Percentiles rank a stretch among this genome's conserved stretches.
Evolutionary conservation across 2,797 vertebrate species (phyloP).

Genomic region (Phrynocephalus forsythii): DNA sequence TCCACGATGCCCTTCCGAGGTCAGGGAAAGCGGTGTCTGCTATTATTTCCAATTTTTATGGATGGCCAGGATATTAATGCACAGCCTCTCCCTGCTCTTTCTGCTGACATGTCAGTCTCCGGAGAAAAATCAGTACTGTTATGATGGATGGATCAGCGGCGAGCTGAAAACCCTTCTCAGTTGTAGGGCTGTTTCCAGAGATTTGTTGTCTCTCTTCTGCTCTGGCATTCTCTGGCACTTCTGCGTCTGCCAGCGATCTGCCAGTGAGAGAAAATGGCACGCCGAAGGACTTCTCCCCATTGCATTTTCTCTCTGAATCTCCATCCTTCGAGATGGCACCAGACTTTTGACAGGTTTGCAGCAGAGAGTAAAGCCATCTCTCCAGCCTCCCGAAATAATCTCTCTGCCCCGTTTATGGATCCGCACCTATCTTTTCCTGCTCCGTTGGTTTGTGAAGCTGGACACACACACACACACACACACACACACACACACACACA

Average conservation of each 20-base stretch:
- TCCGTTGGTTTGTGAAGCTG: background rate
- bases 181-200: background rate
- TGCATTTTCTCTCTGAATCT: conserved; percentile 49
- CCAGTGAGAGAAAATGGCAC: conserved; percentile 43
- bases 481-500: no score
- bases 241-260: conserved; percentile 10
- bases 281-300: background rate
- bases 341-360: background rate
- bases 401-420: background rate
- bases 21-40: background rate
- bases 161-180: background rate
- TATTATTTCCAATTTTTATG: background rate
- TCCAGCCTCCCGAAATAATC: background rate
- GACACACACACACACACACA: background rate
- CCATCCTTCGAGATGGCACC: conserved; percentile 32
- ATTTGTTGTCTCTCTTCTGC: conserved; percentile 17
- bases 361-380: background rate
- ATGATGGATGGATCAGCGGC: background rate
- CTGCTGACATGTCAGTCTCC: background rate
- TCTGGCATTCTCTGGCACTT: background rate
- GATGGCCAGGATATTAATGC: background rate
- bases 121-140: background rate
- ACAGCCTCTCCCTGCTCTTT: conserved; percentile 17
- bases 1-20: background rate
- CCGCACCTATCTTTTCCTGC: background rate